These are phyloP conservation scores for Bellardia bayeri DNA, from an alignment of 2,888 invertebrate genomes.

Conservation along the genomic window DNA sequence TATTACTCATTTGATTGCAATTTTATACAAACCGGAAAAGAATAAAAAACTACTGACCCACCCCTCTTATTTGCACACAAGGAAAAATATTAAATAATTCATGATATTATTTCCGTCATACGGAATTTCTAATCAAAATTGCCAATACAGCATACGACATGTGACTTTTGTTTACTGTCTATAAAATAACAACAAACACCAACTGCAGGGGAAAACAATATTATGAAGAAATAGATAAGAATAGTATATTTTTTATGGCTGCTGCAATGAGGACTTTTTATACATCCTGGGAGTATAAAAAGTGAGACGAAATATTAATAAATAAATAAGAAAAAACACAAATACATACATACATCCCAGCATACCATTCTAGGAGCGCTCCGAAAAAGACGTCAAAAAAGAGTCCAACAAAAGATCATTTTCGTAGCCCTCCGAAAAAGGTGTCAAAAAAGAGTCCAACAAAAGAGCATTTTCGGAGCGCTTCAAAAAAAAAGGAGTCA, in stretches of 20 bases:
- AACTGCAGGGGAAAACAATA: constrained; percentile 51
- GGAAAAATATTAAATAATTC: constrained; percentile 70
- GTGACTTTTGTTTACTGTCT: constrained; percentile 64
- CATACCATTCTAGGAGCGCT: too few relatives aligned
- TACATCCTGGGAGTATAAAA: constrained; percentile 48
- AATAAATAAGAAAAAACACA: constrained; percentile 19
- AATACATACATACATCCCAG: neutral
- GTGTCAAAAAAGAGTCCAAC: too few relatives aligned
- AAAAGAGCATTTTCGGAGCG: too few relatives aligned
- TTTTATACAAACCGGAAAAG: constrained; percentile 47
- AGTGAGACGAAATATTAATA: constrained; percentile 45
- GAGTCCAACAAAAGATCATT: too few relatives aligned
- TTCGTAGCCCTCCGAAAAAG: too few relatives aligned
- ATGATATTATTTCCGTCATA: constrained; percentile 63
- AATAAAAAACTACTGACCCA: constrained; percentile 4
- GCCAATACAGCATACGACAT: constrained; percentile 60
- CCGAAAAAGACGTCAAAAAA: too few relatives aligned
- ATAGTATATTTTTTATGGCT: constrained; percentile 39
- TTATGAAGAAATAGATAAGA: constrained; percentile 44
- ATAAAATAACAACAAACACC: constrained; percentile 53
- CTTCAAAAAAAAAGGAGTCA: too few relatives aligned
- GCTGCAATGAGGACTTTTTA: constrained; percentile 43
- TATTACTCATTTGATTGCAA: constrained; percentile 51
- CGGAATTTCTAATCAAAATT: constrained; percentile 67
- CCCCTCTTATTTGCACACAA: neutral